Evolutionary conservation across 1,140 invertebrate genomes (phyloP).

Genomic region (Macrocentrus cingulum): DNA sequence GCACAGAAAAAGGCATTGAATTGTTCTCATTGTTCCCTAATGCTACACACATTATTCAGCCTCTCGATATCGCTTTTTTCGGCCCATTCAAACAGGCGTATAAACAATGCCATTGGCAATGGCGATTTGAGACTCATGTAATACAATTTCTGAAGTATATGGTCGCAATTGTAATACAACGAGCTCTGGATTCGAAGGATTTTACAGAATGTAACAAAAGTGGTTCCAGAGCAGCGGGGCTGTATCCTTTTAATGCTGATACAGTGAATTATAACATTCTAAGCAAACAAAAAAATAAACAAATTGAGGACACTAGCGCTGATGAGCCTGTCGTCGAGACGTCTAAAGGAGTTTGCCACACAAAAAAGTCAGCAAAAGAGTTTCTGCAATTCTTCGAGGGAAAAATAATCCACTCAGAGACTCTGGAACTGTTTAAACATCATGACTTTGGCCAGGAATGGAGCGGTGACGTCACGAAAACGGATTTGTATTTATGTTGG

Average conservation of each 20-base stretch:
- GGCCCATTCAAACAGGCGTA: slow-evolving; percentile 42
- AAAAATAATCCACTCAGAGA: no score
- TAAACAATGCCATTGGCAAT: slow-evolving; percentile 33
- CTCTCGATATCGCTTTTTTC: slow-evolving; percentile 47
- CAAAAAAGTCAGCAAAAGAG: no score
- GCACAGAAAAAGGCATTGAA: slow-evolving; percentile 37
- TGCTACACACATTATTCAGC: slow-evolving; percentile 47
- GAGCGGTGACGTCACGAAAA: no score
- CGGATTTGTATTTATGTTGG: no score
- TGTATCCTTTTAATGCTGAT: slow-evolving; percentile 26
- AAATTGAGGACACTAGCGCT: no score
- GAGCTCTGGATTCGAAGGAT: slow-evolving; percentile 10
- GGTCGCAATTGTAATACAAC: neutral
- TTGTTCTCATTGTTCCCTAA: slow-evolving; percentile 44
- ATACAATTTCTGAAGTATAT: slow-evolving; percentile 4
- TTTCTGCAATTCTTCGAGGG: no score
- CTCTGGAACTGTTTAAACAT: no score
- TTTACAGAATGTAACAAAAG: slow-evolving; percentile 27
- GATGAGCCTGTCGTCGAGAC: no score
- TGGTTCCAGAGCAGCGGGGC: slow-evolving; percentile 18
- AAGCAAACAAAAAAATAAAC: no score
- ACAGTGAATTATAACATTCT: slow-evolving; percentile 24
- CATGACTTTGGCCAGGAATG: no score
- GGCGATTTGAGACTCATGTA: slow-evolving; percentile 26
- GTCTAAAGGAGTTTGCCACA: no score